Base-by-base conservation (phyloP, 2,113 vertebrate species). In the Dermatemys mawii region DNA sequence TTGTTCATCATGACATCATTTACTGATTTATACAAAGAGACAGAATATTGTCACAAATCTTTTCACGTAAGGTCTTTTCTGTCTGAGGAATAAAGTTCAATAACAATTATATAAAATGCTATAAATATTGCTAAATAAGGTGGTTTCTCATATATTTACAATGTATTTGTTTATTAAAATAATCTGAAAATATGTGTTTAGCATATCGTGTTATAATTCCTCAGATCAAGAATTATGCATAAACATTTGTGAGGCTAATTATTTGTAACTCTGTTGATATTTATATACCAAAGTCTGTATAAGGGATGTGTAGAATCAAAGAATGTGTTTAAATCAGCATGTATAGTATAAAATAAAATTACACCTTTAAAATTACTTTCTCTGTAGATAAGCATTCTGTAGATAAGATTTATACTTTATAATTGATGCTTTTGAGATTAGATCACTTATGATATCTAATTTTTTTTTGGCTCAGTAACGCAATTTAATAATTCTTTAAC, bases 1-100 rank as follows among this genome's bases (percentile, higher is more conserved):
- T 63, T 92, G 38, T 81, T 90, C 67, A 57, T 91, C 55, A 38
- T 70, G 22, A 44, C 78, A 57, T 90, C 89, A 96, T 78, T 92
- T 83, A 53, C 32, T 89, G 83, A 70, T 75, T 94, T 89, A 90
- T 49, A 63, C 50, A 93, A 81, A 57, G 44, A 78, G 44, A 44
- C 80, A 83, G 84, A 89, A 88, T 73, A 3, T 27, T 87, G 19
- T 38, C 79, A 32, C 22, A 89, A 83, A 73, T 14, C 17, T 29
- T 75, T 82, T 11, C 44, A 90, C 85, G 6, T 53, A 89, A 70
- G 60, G 44, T 75, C 50, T 89, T 63, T 87, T 55, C 55, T 57
- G 81, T 83, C 49, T 48, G 17, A 49, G n/a, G 38, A 63, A 76
- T n/a, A 60, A 32, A 81, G 26, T n/a, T 49, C 38, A 83, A 78